A percentile compares a stretch with the other conserved stretches of the same genome.
These are phyloP conservation scores for Toxotes chatareus DNA, from an alignment of 2,113 vertebrate genomes.

Conservation along the genomic window DNA sequence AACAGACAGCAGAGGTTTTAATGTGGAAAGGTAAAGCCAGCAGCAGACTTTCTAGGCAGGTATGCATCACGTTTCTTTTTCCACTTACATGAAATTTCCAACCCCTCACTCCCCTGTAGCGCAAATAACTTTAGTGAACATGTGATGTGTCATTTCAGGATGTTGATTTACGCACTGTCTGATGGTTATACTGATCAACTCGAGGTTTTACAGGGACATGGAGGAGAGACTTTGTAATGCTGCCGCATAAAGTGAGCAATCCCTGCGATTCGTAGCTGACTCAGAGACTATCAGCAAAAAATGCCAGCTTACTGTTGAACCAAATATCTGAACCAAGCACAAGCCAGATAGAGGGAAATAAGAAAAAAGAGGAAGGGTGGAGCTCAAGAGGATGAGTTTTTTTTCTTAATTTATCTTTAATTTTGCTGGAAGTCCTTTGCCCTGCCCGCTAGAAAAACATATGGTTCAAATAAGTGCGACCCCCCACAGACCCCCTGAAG, in stretches of 20 bases:
- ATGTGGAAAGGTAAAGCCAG: conserved; percentile 69
- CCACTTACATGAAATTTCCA: conserved; percentile 75
- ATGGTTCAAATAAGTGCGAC: conserved; percentile 78
- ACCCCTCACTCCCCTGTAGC: conserved; percentile 33
- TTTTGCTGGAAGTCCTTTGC: conserved; percentile 61
- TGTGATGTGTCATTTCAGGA: conserved; percentile 52
- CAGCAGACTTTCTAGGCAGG: conserved; percentile 63
- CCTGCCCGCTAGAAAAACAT: conserved; percentile 73
- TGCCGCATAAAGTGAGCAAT: conserved; percentile 41
- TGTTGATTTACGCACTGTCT: conserved; percentile 35
- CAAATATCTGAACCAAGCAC: conserved; percentile 9
- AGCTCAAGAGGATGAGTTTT: conserved; percentile 48
- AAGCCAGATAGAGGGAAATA: conserved; percentile 22
- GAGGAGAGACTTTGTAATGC: conserved; percentile 24
- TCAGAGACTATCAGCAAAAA: conserved; percentile 27
- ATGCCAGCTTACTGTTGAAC: not conserved
- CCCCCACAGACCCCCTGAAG: conserved; percentile 72
- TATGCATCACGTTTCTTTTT: conserved; percentile 75
- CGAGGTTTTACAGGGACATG: conserved; percentile 12
- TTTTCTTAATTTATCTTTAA: conserved; percentile 66
- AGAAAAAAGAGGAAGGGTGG: conserved; percentile 51
- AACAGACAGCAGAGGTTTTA: conserved; percentile 35
- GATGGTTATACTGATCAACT: conserved; percentile 19
- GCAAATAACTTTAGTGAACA: conserved; percentile 53
- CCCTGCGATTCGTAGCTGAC: conserved; percentile 18